Conservation (phyloP, 2,888 invertebrate genomes). For the Sphecodes monilicornis region DNA sequence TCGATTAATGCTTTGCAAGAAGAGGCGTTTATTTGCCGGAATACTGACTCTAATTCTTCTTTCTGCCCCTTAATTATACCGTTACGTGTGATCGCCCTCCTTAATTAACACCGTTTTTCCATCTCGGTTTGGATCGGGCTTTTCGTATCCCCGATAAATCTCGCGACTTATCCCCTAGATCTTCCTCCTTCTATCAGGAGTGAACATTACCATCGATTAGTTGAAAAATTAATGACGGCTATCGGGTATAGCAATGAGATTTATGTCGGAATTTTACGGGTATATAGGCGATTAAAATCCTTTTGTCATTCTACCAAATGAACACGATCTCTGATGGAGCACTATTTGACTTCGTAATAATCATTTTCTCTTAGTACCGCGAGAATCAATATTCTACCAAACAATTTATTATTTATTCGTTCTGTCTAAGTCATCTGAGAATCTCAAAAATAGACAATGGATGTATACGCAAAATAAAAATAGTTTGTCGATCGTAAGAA, state of each 20-base stretch:
- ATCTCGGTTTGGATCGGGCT: slow-evolving; percentile 29
- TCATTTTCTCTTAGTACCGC: background rate
- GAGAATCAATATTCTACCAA: too few relatives aligned
- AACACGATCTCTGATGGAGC: background rate
- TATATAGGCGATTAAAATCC: background rate
- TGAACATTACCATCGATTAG: slow-evolving; percentile 46
- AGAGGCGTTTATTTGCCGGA: slow-evolving; percentile 53
- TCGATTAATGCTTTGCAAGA: slow-evolving; percentile 46
- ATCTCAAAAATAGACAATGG: too few relatives aligned
- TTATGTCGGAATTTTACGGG: background rate
- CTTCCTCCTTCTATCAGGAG: slow-evolving; percentile 26
- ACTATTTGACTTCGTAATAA: background rate
- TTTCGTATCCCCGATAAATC: slow-evolving; percentile 56
- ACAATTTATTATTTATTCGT: too few relatives aligned
- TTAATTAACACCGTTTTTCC: slow-evolving; percentile 60
- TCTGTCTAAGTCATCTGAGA: too few relatives aligned
- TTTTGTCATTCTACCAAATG: background rate
- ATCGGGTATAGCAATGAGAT: background rate
- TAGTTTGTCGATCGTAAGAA: too few relatives aligned
- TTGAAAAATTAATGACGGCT: slow-evolving; percentile 17
- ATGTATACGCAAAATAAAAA: too few relatives aligned
- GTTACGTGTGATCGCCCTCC: slow-evolving; percentile 62
- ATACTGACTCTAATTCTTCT: slow-evolving; percentile 47
- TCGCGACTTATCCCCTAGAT: slow-evolving; percentile 45
- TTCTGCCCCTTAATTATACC: slow-evolving; percentile 66